Percentiles rank a stretch among this genome's conserved stretches.
Conservation (phyloP, 2,797 vertebrate genomes). For the Echeneis naucrates region DNA sequence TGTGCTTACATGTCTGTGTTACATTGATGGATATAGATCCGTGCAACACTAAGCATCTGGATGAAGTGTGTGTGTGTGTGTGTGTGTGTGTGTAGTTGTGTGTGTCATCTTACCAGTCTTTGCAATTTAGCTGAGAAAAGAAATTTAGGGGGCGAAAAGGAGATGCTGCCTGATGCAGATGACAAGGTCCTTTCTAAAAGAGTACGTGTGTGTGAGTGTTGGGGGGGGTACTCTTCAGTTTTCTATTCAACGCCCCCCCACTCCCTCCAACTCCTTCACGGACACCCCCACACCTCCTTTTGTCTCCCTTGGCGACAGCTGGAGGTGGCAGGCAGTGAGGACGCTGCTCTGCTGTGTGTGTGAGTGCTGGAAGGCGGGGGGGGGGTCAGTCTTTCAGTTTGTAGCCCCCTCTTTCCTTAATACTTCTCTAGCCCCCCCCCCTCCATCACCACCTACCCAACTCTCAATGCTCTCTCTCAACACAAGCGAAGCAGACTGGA, state of each 20-base stretch:
- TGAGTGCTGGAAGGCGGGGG: background rate
- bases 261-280: constrained; percentile 60
- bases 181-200: constrained; percentile 75
- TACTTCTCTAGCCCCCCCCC: constrained; percentile 50
- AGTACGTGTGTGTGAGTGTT: constrained; percentile 40
- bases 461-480: constrained; percentile 17
- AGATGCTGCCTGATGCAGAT: constrained; percentile 83
- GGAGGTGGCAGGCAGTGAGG: constrained; percentile 81
- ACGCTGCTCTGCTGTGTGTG: constrained; percentile 49
- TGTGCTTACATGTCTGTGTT: background rate
- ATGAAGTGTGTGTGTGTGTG: constrained; percentile 1
- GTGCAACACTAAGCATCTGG: background rate
- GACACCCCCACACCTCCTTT: constrained; percentile 78
- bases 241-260: constrained; percentile 72
- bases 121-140: constrained; percentile 36
- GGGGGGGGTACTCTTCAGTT: constrained; percentile 78
- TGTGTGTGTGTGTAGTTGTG: constrained; percentile 17
- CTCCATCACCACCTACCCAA: background rate
- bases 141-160: constrained; percentile 27
- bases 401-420: background rate
- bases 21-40: background rate
- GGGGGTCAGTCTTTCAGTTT: constrained; percentile 40
- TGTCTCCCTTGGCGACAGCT: constrained; percentile 86
- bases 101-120: constrained; percentile 14
- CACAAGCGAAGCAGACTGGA: constrained; percentile 28